These are phyloP conservation scores for Dicrurus megarhynchus DNA, from an alignment of 2,113 vertebrate genomes.

Conservation along the genomic window DNA sequence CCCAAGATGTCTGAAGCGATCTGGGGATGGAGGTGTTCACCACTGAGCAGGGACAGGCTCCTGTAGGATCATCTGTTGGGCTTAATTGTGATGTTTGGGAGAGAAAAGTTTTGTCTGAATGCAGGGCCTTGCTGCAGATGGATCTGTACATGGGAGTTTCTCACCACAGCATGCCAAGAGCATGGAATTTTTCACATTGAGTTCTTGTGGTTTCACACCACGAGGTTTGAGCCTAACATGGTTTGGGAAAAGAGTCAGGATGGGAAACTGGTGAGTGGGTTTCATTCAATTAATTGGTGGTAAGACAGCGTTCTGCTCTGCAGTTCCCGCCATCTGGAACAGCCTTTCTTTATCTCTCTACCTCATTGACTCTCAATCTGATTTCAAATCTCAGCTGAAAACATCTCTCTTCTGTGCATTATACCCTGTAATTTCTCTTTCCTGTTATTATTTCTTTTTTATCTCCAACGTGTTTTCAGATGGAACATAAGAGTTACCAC, in stretches of 20 bases:
- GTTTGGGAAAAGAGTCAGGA: not conserved
- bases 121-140: not conserved
- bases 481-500: not conserved
- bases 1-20: accelerated
- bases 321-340: constrained; percentile 29
- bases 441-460: constrained; percentile 30
- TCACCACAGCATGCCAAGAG: not conserved
- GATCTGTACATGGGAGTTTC: not conserved
- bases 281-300: constrained; percentile 52
- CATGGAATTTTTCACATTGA: not conserved
- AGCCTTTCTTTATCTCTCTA: constrained; percentile 57
- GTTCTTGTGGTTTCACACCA: constrained; percentile 49
- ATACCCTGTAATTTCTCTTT: constrained; percentile 10
- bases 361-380: constrained; percentile 62
- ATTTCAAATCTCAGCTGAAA: constrained; percentile 58
- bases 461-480: not conserved
- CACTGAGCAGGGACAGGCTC: accelerated
- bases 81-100: not conserved
- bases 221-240: not conserved
- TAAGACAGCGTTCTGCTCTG: constrained; percentile 54
- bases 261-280: constrained; percentile 57
- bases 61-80: not conserved
- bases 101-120: not conserved
- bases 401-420: constrained; percentile 41
- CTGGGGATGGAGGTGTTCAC: not conserved